Conservation (phyloP, 2,113 vertebrate species). For the Microcebus tavaratra region DNA sequence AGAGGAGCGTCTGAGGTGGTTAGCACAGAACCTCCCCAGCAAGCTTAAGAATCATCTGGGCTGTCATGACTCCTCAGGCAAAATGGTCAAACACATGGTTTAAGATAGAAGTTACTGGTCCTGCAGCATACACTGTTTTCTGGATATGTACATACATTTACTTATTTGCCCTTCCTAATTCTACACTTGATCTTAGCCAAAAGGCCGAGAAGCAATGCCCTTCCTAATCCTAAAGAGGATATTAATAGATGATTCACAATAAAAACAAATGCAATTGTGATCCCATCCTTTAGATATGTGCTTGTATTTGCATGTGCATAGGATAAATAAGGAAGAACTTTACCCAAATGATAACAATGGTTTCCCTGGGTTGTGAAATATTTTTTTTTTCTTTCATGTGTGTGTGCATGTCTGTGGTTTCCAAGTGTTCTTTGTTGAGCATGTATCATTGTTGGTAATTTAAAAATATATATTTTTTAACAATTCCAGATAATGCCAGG, state of each 20-base stretch:
- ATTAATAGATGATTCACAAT: background rate
- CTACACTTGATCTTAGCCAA: background rate
- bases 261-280: background rate
- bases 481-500: background rate
- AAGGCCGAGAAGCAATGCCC: background rate
- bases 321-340: background rate
- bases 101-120: background rate
- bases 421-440: background rate
- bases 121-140: background rate
- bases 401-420: background rate
- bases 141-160: background rate
- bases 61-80: background rate
- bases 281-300: background rate
- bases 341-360: background rate
- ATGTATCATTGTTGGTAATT: background rate
- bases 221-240: background rate
- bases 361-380: background rate
- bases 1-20: too few relatives aligned
- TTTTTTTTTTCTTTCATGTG: background rate
- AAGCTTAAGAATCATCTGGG: background rate
- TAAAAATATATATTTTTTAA: background rate
- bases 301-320: background rate
- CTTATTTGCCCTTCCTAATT: background rate
- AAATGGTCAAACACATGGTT: background rate
- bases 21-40: background rate